Base-by-base conservation (phyloP, 2,888 invertebrate species). In the Dione juno region DNA sequence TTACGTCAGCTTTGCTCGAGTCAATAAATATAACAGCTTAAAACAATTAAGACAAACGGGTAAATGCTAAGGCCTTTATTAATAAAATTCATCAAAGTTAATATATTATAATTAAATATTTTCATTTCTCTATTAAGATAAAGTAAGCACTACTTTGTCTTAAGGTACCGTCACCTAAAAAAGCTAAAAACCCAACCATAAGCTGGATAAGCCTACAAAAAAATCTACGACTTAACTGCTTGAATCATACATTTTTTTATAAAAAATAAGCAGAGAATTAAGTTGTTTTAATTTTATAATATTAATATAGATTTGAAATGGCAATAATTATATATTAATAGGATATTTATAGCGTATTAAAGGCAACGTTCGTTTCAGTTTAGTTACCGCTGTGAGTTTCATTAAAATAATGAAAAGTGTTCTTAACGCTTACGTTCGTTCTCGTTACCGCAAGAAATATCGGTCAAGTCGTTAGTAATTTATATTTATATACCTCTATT, bases 321-420 rank as follows among this genome's bases (percentile, higher is more conserved):
- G n/a, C 54, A 54, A 54, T 54, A 9, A 10, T n/a, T 35, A 35
- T 54, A n/a, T 9, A 28, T 14, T 54, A 9, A 35, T 5, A 35
- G 14, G 5, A 35, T 54, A 54, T 54, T 54, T 54, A n/a, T 35
- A 54, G 54, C 35, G 35, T 35, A 43, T 43, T 21, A 13, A 14
- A 21, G 14, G 41, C 28, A 28, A 9, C 21, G 9, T n/a, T 59
- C 59, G 14, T 43, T 59, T 43, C 43, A 59, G 41, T 59, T 43
- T 43, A 59, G 63, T 48, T 35, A 10, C 16, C 48, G 48, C 48
- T 7, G 54, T 35, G 73, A 75, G 78, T 79, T 79, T 81, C 80
- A 83, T 83, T 83, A 82, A 81, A 81, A 81, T 81, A 82, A 81
- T 81, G 79, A 81, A 78, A 77, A 77, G 77, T 71, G 70, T 75